Conservation (phyloP, 2,888 invertebrate species). For the Phortica magna region DNA sequence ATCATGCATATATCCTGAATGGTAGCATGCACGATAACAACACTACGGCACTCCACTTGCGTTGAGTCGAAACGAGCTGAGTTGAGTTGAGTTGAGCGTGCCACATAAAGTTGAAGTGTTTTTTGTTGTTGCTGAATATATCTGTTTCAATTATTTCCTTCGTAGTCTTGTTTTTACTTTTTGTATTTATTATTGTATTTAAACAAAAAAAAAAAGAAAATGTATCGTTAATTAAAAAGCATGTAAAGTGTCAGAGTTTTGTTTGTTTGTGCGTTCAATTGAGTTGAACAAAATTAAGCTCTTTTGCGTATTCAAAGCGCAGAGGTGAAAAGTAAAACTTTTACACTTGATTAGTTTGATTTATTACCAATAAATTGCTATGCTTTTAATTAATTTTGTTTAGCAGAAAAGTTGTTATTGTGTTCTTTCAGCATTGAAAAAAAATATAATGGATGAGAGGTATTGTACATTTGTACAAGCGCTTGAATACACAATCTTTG, state of each 20-base stretch:
- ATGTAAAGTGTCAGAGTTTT: conserved; percentile 24
- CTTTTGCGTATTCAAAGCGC: background rate
- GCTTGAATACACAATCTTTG: too few species aligned
- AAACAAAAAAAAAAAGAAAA: background rate
- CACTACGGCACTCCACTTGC: background rate
- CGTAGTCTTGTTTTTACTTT: background rate
- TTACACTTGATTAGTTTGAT: conserved; percentile 21
- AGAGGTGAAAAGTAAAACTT: conserved; percentile 7
- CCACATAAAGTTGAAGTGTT: background rate
- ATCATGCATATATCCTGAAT: background rate
- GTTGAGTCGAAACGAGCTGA: background rate
- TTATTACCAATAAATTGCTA: conserved; percentile 20
- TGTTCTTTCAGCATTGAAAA: too few species aligned
- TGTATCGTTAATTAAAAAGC: conserved; percentile 31
- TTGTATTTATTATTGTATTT: conserved; percentile 3
- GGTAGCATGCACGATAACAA: background rate
- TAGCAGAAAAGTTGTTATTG: too few species aligned
- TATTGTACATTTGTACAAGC: too few species aligned
- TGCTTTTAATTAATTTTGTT: background rate
- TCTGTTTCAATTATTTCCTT: conserved; percentile 30
- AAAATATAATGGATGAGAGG: too few species aligned
- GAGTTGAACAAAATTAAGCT: conserved; percentile 12
- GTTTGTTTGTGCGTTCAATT: background rate
- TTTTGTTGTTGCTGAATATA: conserved; percentile 12
- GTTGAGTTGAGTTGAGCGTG: background rate